Base-by-base conservation (phyloP, 2,113 vertebrate genomes). In the Prochilodus magdalenae region DNA sequence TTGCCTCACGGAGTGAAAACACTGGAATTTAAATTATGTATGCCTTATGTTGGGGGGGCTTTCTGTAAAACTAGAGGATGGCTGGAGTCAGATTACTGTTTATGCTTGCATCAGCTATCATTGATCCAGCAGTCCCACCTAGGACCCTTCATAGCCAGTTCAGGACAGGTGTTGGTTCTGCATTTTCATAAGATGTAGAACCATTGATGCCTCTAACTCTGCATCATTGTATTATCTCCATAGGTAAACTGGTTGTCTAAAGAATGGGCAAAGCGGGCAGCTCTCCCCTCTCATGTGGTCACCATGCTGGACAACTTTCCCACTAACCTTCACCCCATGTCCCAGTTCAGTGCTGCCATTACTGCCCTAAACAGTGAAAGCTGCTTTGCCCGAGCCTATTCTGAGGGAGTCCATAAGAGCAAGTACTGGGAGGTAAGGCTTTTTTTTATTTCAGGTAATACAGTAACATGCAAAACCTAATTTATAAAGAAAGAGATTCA, bases 301-400 rank as follows among this genome's bases (percentile, higher is more conserved):
- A 99, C 98, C 85, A 99, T 99, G 98, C 83, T 99, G 92, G 98
- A 99, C 90, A 99, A 99, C 87, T 99, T 99, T 90, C 98, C 98
- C 77, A 99, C 92, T 86, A 99, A 98, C 91, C 94, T 99, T 75
- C 98, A 99, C 90, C 98, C 98, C 84, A 99, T 99, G 98, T 98
- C 98, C 78, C 98, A 99, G 92, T 95, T 99, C 87, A 99, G 98
- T 7, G 96, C 98, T 0, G 96, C 97, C 40, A 87, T 99, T 90
- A 99, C 97, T 0, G 97, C 98, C 16, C 96, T 99, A 88, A 99
- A 98, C 93, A 98, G 97, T 16, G 98, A 99, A 91, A 99, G 98
- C 93, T 95, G 88, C 80, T 99, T 99, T 30, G 97, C 96, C 1
- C 94, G 95, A 3, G 97, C 97, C 10, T 99, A 99, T 70, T 92